A percentile compares a stretch with the other conserved stretches of the same genome.
Conservation (phyloP, 2,797 vertebrate genomes). For the Paramormyrops hopkinsi region DNA sequence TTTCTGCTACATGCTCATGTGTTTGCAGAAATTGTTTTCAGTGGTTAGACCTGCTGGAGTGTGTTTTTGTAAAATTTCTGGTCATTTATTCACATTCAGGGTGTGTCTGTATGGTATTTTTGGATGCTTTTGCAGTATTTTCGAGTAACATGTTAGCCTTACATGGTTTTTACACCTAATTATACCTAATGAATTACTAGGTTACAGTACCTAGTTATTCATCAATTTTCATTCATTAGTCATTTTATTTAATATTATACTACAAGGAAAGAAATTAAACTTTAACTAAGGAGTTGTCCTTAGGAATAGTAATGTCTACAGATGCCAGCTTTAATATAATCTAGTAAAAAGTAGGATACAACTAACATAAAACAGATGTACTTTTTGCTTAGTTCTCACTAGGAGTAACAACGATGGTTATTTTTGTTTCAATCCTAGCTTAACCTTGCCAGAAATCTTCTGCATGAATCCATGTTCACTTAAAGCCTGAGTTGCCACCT, state of each 20-base stretch:
- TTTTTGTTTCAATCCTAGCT: background rate
- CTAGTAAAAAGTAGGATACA: background rate
- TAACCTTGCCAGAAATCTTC: background rate
- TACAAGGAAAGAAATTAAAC: constrained; percentile 18
- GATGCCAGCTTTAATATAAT: background rate
- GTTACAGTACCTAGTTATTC: background rate
- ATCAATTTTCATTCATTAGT: constrained; percentile 14
- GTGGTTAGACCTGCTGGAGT: background rate
- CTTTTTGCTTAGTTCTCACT: background rate
- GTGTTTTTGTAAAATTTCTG: background rate
- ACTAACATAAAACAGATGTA: background rate
- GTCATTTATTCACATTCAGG: background rate
- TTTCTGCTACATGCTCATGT: background rate
- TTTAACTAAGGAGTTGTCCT: constrained; percentile 10
- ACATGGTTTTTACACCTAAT: background rate
- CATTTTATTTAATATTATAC: constrained; percentile 20
- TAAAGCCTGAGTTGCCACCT: background rate
- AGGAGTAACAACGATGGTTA: background rate
- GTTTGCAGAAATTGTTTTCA: background rate
- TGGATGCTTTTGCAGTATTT: background rate
- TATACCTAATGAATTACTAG: background rate
- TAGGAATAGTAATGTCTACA: constrained; percentile 15
- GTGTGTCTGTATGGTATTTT: background rate
- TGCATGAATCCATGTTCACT: background rate
- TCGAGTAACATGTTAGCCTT: background rate